Evolutionary conservation across 2,113 vertebrate species (phyloP), one percentile per base, ranked within the genome.

Genomic region (Numida meleagris): DNA sequence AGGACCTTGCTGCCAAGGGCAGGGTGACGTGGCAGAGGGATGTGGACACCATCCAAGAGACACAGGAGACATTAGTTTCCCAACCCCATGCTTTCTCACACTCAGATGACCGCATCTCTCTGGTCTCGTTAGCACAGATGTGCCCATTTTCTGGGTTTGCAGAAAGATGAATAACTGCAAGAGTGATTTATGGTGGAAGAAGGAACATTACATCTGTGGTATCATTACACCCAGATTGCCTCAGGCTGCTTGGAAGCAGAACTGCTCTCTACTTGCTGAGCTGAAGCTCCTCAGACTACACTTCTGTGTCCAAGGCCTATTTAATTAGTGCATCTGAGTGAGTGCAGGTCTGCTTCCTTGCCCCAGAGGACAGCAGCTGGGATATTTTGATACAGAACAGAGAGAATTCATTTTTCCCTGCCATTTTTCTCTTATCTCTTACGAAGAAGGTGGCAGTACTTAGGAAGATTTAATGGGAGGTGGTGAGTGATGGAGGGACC

Each of bases 281-380:
- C 65, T 84, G 82, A 15, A 57, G 57, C 65, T 84, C 40, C 75
- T 89, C 51, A 83, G 79, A 88, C 61, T 23, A 53, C 4, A 8
- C 24, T 36, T 86, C 68, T 42, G 40, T 72, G 58, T 68, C 88
- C 88, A 79, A 78, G 61, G 46, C 76, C 73, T 65, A 62, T 93
- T 88, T 95, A 91, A 95, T 95, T 90, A 96, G 93, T 3, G 38
- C 59, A 51, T 84, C 77, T 92, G 87, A 96, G 81, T 1, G 2
- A 93, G 68, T 45, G 71, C 92, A 95, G 87, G 68, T 67, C 33
- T 34, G 57, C 43, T 42, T 92, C 43, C 31, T 59, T 94, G 88
- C 83, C 65, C 77, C 53, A 70, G 79, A 76, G 78, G 53, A 80
- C 65, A 1, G 1, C 51, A 93, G 86, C 51, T 48, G 85, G 65